These are phyloP conservation scores for Oenanthe oenanthe DNA, from an alignment of 2,113 vertebrate genomes.

Conservation along the genomic window DNA sequence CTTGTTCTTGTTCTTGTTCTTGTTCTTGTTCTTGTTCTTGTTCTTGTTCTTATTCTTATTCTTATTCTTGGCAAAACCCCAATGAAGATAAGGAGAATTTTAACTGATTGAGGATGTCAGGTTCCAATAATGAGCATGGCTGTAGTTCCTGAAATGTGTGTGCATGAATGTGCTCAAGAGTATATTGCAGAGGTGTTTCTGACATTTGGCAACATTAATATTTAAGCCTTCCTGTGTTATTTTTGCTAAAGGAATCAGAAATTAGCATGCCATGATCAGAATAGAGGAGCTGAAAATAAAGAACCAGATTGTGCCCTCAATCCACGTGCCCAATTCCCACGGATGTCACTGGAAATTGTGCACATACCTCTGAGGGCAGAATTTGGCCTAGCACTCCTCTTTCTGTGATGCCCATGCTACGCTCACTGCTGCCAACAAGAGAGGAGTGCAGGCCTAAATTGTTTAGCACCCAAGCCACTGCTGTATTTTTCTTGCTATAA, in stretches of 20 bases:
- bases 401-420: accelerated
- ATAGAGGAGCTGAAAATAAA: slow-evolving; percentile 32
- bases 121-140: background rate
- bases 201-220: slow-evolving; percentile 59
- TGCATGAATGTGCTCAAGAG: slow-evolving; percentile 24
- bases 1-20: background rate
- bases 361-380: background rate
- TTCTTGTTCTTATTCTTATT: too few species aligned
- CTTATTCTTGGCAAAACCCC: background rate
- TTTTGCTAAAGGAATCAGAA: slow-evolving; percentile 53
- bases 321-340: background rate
- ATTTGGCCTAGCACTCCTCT: background rate
- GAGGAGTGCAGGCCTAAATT: background rate
- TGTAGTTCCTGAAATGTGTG: background rate
- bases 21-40: too few species aligned
- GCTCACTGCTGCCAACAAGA: background rate
- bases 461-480: background rate
- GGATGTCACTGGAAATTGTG: slow-evolving; percentile 11
- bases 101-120: slow-evolving; percentile 22
- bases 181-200: slow-evolving; percentile 35
- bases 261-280: slow-evolving; percentile 33
- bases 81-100: background rate
- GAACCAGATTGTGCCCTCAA: slow-evolving; percentile 51
- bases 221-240: slow-evolving; percentile 56
- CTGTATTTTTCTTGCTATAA: background rate